Evolutionary conservation across 2,888 invertebrate species (phyloP), one percentile per base, ranked within the genome.

Genomic region (Chrysolina haemoptera): DNA sequence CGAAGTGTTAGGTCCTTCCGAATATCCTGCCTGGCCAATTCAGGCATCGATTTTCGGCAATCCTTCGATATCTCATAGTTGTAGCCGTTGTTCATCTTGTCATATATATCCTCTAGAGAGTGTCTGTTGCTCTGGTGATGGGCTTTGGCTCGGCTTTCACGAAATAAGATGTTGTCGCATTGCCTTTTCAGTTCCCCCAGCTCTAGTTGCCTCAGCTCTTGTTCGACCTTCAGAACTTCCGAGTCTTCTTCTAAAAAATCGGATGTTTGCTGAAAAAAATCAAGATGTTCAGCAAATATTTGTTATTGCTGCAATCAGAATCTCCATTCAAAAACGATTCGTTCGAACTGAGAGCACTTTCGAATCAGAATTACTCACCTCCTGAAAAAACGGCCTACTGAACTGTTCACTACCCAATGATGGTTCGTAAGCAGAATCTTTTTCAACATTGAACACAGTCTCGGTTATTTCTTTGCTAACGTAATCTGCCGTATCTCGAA

Each of bases 131-230:
- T 84, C 76, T 84, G 82, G 68, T 85, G 79, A 64, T 84, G 82
- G 16, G 82, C 80, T 79, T 86, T 86, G 6, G 90, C 91, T 82
- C 92, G 90, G 81, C 89, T 90, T 83, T 94, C 94, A 55, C 92
- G 90, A 80, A 91, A 89, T 20, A 93, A 88, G 11, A 94, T 88
- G 84, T 93, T 94, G 82, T 93, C 94, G 12, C 94, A 90, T 83
- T 94, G 94, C 3, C 95, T 89, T 78, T 94, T 92, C 12, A 95
- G 84, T 84, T 95, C 94, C 85, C 95, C 95, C 85, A 94, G 93
- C 84, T 95, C 94, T 62, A 94, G 86, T 85, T 95, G 94, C 5
- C 94, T 86, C 1, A 95, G 89, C 87, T 95, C 95, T 62, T 94
- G 91, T 88, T 95, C 95, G 77, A 95, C 94, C 78, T 94, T 92